Base-by-base conservation (phyloP, 2,797 vertebrate species). In the Neosilurus mollespiculum region DNA sequence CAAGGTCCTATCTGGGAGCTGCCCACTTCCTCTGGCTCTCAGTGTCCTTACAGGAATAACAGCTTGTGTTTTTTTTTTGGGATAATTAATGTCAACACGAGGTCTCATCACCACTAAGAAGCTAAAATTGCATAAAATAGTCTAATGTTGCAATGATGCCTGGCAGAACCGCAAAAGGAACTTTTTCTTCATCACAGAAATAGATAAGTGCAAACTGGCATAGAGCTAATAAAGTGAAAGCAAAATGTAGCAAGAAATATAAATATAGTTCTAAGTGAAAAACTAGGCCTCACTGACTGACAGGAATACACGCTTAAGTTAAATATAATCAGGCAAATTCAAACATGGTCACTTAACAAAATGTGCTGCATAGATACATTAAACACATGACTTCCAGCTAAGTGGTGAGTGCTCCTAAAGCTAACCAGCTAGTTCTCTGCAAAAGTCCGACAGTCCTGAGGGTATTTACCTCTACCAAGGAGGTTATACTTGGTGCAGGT, bases 21-120 rank as follows among this genome's bases (percentile, higher is more conserved):
- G 34, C 90, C 90, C 90, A 91, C 89, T 86, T 91, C 89, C 90
- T 86, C 87, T 84, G 84, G 83, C 86, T 88, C 26, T 18, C 54
- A 86, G 84, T 89, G 90, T 91, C 83, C 87, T 85, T 9, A 69
- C 90, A 53, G 93, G 93, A 89, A 89, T 90, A 88, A 92, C 87
- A 81, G 56, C 88, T 88, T 91, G 88, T 91, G 89, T 18, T 56
- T 56, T 91, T 91, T 83, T 73, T 83, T 78, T 90, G 90, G 89
- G 88, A 91, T 80, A 8, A 34, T 59, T 87, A 80, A 88, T 75
- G 84, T 87, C 87, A 90, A 91, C 93, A 92, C 20, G 0, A 24
- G 9, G 14, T 54, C n/a, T 75, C 64, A 16, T 66, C 65, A 51
- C 26, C 62, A 37, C 1, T 26, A 24, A 5, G 26, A 51, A 34